Evolutionary conservation across 2,113 vertebrate species (phyloP), one percentile per base, ranked within the genome.

Genomic region (Psittacus erithacus): DNA sequence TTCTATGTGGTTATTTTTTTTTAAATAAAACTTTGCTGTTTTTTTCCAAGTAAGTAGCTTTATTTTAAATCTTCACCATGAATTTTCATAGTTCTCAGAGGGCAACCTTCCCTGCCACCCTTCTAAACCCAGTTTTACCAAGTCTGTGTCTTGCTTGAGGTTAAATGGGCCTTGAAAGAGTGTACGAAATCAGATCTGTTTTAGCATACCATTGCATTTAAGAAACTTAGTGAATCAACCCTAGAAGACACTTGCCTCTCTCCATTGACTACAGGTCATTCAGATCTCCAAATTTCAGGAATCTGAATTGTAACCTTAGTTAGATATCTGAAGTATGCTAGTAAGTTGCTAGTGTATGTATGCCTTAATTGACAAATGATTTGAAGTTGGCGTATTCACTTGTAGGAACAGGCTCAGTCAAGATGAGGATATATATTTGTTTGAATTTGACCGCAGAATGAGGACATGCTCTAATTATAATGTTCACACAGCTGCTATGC

Each of bases 401-500:
- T 63, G 80, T 39, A 83, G 41, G 49, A 92, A 92, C 79, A 93
- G 76, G 83, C 38, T 47, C 73, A 81, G 73, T 91, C 83, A 96
- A 64, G 82, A 69, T 31, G 47, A 64, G 35, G 62, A 52, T 71
- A 87, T 46, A 18, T 46, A 68, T 82, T 71, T 92, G 53, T 80
- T 88, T 83, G 75, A 87, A 93, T 86, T 74, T 88, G 60, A 78
- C 78, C 3, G 3, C 63, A 38, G 16, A 71, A 82, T 84, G 49
- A 86, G 70, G 73, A 87, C 65, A 23, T 44, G 18, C 35, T 73
- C 46, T 91, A 91, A 96, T 94, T 94, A 86, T 65, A 80, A 67
- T 88, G 17, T 28, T 93, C 93, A 83, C 46, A 75, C 52, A 77
- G 55, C 49, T 88, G 83, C 57, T 86, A n/a, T 79, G 39, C 47